phyloP scores from a whole-genome alignment of 2,113 vertebrate genomes.

The Zapornia atra region DNA sequence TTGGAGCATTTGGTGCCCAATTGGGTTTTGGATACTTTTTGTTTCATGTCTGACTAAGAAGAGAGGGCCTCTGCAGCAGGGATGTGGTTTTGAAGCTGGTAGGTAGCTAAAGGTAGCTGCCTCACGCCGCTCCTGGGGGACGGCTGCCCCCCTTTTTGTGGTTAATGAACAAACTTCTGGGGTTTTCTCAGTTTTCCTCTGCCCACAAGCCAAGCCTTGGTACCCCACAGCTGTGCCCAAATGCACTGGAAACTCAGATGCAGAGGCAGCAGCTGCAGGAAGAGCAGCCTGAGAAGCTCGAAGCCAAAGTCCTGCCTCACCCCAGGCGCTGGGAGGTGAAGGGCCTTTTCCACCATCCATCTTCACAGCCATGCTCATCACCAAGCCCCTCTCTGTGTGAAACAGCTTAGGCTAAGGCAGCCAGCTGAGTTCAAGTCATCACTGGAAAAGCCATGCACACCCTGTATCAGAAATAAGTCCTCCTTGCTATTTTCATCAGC shows the following conservation, averaged over 20 bases:
- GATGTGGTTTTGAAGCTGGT: background rate
- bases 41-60: background rate
- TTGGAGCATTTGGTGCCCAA: background rate
- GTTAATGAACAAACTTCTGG: background rate
- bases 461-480: background rate
- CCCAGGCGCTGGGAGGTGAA: background rate
- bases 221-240: background rate
- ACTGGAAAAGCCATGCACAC: accelerated
- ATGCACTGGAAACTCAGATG: background rate
- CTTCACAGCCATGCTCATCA: background rate
- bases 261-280: background rate
- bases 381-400: background rate
- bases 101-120: too few relatives aligned
- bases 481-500: background rate
- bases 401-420: background rate
- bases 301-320: background rate
- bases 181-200: background rate
- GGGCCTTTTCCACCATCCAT: background rate
- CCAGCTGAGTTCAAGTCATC: background rate
- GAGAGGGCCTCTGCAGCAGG: background rate
- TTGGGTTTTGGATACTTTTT: background rate
- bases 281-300: background rate
- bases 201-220: background rate
- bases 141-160: background rate
- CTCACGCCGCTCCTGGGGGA: background rate